A percentile compares a stretch with the other conserved stretches of the same genome.
phyloP scores from a whole-genome alignment of 2,888 invertebrate genomes.

The Lathronympha strigana region DNA sequence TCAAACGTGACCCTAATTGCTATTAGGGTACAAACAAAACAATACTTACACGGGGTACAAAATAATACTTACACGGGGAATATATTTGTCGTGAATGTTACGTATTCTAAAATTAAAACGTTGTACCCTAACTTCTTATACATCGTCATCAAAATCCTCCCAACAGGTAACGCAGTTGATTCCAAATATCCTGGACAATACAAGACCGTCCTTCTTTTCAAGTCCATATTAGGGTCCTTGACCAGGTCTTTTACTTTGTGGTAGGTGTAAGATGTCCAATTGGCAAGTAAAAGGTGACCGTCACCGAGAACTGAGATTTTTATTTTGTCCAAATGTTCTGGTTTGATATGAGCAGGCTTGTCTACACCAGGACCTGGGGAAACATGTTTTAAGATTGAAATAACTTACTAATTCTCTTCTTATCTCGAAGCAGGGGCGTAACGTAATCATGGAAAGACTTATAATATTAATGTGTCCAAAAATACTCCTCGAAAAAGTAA shows the following conservation, averaged over 20 bases:
- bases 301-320: slow-evolving; percentile 51
- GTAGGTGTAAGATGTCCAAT: slow-evolving; percentile 58
- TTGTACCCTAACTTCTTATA: slow-evolving; percentile 68
- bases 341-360: slow-evolving; percentile 4
- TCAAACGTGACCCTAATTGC: too few relatives aligned
- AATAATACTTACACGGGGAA: slow-evolving; percentile 70
- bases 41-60: too few relatives aligned
- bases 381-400: not conserved
- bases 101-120: slow-evolving; percentile 59
- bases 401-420: too few relatives aligned
- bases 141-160: slow-evolving; percentile 46
- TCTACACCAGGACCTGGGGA: slow-evolving; percentile 3
- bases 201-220: slow-evolving; percentile 59
- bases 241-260: slow-evolving; percentile 58
- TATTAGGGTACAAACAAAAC: too few relatives aligned
- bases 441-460: too few relatives aligned
- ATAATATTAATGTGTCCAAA: too few relatives aligned
- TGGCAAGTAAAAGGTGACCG: slow-evolving; percentile 44
- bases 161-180: slow-evolving; percentile 52
- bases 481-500: too few relatives aligned
- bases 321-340: slow-evolving; percentile 6
- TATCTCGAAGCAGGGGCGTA: too few relatives aligned
- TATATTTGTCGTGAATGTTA: slow-evolving; percentile 59
- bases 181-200: slow-evolving; percentile 68
- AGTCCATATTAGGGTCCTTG: slow-evolving; percentile 54